These are phyloP conservation scores for Lamellibrachia luymesi DNA, from an alignment of 1,140 invertebrate species.

Conservation along the genomic window DNA sequence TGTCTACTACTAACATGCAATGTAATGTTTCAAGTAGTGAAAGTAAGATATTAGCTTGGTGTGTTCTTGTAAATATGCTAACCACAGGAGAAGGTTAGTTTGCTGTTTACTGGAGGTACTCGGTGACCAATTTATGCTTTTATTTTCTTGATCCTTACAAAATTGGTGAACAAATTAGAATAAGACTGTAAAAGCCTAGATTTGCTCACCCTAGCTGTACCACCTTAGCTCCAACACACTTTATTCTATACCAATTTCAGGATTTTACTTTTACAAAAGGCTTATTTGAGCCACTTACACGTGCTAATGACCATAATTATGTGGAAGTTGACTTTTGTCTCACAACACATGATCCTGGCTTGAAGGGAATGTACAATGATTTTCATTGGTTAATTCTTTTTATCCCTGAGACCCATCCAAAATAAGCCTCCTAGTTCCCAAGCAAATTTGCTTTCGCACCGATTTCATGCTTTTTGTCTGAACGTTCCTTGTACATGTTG, in stretches of 20 bases:
- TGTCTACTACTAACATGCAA: background rate
- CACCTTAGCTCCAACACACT: background rate
- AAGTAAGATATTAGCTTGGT: conserved; percentile 7
- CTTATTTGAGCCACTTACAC: too few species aligned
- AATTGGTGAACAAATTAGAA: background rate
- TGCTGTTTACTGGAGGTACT: background rate
- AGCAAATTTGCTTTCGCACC: too few species aligned
- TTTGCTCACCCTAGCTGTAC: background rate
- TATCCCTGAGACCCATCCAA: too few species aligned
- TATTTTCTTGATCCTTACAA: background rate
- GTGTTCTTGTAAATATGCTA: background rate
- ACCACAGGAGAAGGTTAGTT: conserved; percentile 11
- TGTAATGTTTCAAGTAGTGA: background rate
- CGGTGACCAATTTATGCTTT: background rate
- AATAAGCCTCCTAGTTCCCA: too few species aligned
- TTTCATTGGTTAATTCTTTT: too few species aligned
- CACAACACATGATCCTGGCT: too few species aligned
- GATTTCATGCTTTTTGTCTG: too few species aligned
- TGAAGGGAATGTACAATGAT: too few species aligned
- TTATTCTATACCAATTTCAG: background rate
- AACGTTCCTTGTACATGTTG: too few species aligned
- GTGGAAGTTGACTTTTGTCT: too few species aligned
- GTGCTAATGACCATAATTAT: too few species aligned
- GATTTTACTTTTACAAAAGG: background rate
- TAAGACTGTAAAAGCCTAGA: background rate